Percentiles rank a stretch among this genome's conserved stretches.
phyloP scores from a whole-genome alignment of 1,140 invertebrate genomes.

The Stenopsyche tienmushanensis region DNA sequence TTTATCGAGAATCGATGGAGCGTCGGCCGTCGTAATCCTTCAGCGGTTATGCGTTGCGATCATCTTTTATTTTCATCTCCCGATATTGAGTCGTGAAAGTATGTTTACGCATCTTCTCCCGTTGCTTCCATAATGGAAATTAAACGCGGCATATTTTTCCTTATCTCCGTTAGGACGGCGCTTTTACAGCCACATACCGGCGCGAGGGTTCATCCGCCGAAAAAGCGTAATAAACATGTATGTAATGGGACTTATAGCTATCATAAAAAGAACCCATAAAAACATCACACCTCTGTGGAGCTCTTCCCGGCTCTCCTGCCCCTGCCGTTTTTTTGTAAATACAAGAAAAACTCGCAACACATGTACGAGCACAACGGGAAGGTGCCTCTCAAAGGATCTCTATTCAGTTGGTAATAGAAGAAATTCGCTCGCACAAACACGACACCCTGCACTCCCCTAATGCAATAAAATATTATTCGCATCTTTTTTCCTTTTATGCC shows the following conservation, averaged over 20 bases:
- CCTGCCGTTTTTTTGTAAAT: slow-evolving; percentile 16
- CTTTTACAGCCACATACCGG: slow-evolving; percentile 7
- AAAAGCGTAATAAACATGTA: slow-evolving; percentile 43
- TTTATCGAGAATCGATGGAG: background rate
- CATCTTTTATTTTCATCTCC: slow-evolving; percentile 26
- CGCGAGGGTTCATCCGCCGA: slow-evolving; percentile 31
- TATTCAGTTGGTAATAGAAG: slow-evolving; percentile 33
- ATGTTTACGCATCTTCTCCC: slow-evolving; percentile 21
- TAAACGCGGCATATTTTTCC: slow-evolving; percentile 39
- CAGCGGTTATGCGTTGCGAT: slow-evolving; percentile 5
- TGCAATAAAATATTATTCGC: slow-evolving; percentile 37
- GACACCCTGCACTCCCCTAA: slow-evolving; percentile 2
- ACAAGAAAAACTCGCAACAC: background rate
- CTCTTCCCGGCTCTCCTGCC: slow-evolving; percentile 22
- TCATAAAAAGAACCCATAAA: slow-evolving; percentile 42
- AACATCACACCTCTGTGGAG: slow-evolving; percentile 41
- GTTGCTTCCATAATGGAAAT: slow-evolving; percentile 34
- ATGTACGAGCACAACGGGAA: background rate
- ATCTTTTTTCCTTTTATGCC: background rate
- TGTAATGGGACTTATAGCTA: slow-evolving; percentile 42
- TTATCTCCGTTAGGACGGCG: slow-evolving; percentile 27
- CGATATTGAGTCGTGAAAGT: slow-evolving; percentile 22
- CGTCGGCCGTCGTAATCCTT: background rate
- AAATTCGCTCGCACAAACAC: slow-evolving; percentile 19
- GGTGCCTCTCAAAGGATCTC: background rate